phyloP scores from a whole-genome alignment of 2,797 vertebrate genomes.

The Heliangelus exortis region DNA sequence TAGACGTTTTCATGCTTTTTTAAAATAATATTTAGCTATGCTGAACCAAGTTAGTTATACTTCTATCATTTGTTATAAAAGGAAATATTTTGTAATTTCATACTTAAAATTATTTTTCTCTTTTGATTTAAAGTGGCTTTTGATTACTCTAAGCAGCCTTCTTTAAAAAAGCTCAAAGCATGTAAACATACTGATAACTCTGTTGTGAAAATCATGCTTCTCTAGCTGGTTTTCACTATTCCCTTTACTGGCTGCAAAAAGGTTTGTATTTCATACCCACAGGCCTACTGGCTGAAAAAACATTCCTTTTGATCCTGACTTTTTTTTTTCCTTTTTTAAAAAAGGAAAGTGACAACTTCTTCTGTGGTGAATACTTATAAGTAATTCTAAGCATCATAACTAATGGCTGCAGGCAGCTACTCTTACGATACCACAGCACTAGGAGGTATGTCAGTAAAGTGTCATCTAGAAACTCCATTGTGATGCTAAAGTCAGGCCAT shows the following conservation, averaged over 20 bases:
- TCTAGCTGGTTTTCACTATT: constrained; percentile 33
- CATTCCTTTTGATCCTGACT: constrained; percentile 1
- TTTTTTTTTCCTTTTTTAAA: not conserved
- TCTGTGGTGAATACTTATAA: constrained; percentile 16
- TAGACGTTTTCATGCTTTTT: constrained; percentile 72
- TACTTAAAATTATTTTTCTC: constrained; percentile 75
- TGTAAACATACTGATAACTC: constrained; percentile 39
- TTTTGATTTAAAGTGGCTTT: constrained; percentile 74
- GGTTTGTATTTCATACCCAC: constrained; percentile 26
- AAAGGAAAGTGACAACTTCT: not conserved
- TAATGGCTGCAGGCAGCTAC: constrained; percentile 62
- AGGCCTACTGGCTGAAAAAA: constrained; percentile 1
- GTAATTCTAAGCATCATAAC: constrained; percentile 1
- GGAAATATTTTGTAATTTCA: constrained; percentile 80
- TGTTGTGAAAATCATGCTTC: constrained; percentile 37
- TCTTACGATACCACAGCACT: not conserved
- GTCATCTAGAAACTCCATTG: not conserved
- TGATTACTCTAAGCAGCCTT: constrained; percentile 69
- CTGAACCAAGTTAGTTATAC: constrained; percentile 72
- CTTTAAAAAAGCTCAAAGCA: constrained; percentile 60
- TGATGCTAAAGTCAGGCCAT: not conserved
- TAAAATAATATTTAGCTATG: constrained; percentile 68
- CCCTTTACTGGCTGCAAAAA: not conserved
- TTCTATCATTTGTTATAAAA: constrained; percentile 74
- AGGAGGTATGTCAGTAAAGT: constrained; percentile 3